Base-by-base conservation (phyloP, 64 coral and sea anemone genomes). In the Montipora capricornis region DNA sequence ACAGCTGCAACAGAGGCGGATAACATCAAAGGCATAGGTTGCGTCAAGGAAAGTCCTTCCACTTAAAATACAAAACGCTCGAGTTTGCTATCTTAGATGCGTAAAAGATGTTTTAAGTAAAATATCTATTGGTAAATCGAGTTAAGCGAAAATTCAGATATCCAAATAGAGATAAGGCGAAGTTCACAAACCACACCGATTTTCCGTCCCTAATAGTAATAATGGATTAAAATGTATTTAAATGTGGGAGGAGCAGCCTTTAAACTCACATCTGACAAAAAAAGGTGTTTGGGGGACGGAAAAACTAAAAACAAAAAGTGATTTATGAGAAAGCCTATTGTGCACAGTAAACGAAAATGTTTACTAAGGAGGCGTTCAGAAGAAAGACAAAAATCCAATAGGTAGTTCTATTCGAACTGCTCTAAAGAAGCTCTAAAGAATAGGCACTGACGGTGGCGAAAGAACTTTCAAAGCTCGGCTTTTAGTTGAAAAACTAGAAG, bases 101-200 rank as follows among this genome's bases (percentile, higher is more conserved):
- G 64, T 70, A 20, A 86, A 86, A 73, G 62, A 46, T 86, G 82
- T 71, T 86, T 86, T 86, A 73, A 86, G 44, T 86, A 86, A 86
- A 60, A 73, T 86, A 86, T 71, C 64, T 69, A 71, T 49, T 86
- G 66, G 62, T 20, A 86, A 71, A 86, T 70, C 82, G 82, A 86
- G 82, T 86, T 86, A 86, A 71, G 37, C 17, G 64, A 86, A 59
- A 73, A 57, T 84, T 45, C 6, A 47, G 61, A 84, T 84, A 84
- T 84, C 45, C 16, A 49, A 71, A 50, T 48, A 0, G 46, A 16
- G 64, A 86, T 68, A 86, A 86, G 17, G 44, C 16, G 22, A 86
- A 66, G 67, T 70, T 86, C 46, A 16, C 44, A 67, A 71, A 67
- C 66, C 66, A 73, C 8, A 7, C 15, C 44, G 2, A 5, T 6